Evolutionary conservation across 2,113 vertebrate genomes (phyloP).

Genomic region (Xiphophorus couchianus): DNA sequence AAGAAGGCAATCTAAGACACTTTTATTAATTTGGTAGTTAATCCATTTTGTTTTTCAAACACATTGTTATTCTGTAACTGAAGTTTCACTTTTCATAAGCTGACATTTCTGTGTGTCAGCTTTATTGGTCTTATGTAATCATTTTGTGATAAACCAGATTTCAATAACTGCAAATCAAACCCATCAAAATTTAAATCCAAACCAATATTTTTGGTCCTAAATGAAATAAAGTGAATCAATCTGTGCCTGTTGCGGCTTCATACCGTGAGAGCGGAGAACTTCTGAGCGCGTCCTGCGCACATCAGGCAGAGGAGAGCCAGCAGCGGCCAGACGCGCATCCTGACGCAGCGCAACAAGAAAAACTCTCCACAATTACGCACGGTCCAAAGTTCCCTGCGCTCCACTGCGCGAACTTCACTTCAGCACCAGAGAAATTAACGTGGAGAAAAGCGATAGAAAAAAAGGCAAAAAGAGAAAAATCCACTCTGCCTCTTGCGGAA

Average conservation of each 20-base stretch:
- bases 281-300: slow-evolving; percentile 77
- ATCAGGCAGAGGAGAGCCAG: slow-evolving; percentile 75
- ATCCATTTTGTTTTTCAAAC: not conserved
- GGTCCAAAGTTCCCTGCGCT: slow-evolving; percentile 44
- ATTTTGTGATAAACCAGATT: not conserved
- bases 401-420: slow-evolving; percentile 19
- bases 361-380: slow-evolving; percentile 72
- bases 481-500: slow-evolving; percentile 36
- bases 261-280: slow-evolving; percentile 84
- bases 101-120: not conserved
- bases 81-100: too few relatives aligned
- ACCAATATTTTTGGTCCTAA: not conserved
- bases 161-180: not conserved
- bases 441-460: not conserved
- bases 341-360: slow-evolving; percentile 60
- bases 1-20: too few relatives aligned
- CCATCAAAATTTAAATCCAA: not conserved
- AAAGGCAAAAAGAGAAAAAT: slow-evolving; percentile 28
- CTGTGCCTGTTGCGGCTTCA: slow-evolving; percentile 36
- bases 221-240: not conserved
- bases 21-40: not conserved
- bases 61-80: not conserved
- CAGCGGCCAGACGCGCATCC: slow-evolving; percentile 79
- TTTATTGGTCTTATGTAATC: not conserved
- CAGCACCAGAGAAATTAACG: not conserved